Conservation (phyloP, 1,140 invertebrate genomes). For the Augochlora pura region DNA sequence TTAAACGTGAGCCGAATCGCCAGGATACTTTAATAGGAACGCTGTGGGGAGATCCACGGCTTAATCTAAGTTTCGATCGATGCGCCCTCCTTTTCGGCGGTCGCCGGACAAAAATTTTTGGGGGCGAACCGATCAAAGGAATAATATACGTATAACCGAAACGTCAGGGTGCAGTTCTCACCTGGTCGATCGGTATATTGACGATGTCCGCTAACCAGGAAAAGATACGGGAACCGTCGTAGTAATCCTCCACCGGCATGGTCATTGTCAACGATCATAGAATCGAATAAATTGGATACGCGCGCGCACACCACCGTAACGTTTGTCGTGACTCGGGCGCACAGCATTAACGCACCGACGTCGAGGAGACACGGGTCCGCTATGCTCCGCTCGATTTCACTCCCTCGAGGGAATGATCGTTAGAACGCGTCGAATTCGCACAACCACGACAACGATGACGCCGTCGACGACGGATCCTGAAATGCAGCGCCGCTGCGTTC, state of each 20-base stretch:
- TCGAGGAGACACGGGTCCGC: not conserved
- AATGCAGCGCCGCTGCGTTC: conserved; percentile 45
- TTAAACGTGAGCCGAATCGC: not conserved
- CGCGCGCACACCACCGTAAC: conserved; percentile 11
- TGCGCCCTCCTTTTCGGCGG: conserved; percentile 21
- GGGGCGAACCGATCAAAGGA: too few relatives aligned
- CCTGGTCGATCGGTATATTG: conserved; percentile 84
- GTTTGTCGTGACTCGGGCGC: not conserved
- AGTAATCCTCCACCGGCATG: conserved; percentile 71
- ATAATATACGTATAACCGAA: not conserved
- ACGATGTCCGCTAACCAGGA: conserved; percentile 81
- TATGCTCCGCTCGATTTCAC: not conserved
- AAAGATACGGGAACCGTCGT: conserved; percentile 83
- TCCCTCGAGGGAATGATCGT: conserved; percentile 15
- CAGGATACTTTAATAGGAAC: conserved; percentile 8
- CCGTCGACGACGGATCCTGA: conserved; percentile 22
- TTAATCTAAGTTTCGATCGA: conserved; percentile 18
- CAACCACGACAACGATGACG: conserved; percentile 19
- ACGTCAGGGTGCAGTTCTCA: conserved; percentile 61
- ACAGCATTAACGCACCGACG: not conserved
- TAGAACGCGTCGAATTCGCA: conserved; percentile 6
- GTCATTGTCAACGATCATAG: conserved; percentile 58
- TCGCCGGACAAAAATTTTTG: conserved; percentile 9
- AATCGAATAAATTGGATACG: conserved; percentile 8
- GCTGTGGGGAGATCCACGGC: not conserved